Conservation (phyloP, 2,797 vertebrate species). For the Cygnus olor region DNA sequence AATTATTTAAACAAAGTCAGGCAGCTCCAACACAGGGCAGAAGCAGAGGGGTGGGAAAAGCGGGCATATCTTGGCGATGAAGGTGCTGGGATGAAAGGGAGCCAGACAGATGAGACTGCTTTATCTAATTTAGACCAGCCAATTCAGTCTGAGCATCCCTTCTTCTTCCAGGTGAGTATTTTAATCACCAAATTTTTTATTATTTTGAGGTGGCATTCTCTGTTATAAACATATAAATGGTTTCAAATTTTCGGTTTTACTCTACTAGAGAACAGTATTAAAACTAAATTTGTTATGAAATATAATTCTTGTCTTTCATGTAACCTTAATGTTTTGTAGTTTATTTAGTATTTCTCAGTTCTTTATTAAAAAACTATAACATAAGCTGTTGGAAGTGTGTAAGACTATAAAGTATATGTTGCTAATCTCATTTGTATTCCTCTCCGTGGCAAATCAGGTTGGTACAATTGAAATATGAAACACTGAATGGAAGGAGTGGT, state of each 20-base stretch:
- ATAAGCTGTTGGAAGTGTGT: background rate
- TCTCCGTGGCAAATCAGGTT: background rate
- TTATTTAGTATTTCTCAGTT: background rate
- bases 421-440: background rate
- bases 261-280: background rate
- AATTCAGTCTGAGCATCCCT: background rate
- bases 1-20: background rate
- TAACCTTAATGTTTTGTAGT: background rate
- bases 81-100: background rate
- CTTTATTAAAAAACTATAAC: background rate
- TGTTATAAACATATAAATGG: background rate
- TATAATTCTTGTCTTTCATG: background rate
- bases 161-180: background rate
- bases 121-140: background rate
- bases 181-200: background rate
- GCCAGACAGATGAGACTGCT: background rate
- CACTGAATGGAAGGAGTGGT: background rate
- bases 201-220: background rate
- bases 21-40: background rate
- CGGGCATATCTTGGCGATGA: background rate
- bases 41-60: background rate
- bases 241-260: background rate
- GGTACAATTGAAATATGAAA: background rate
- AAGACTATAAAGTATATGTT: background rate
- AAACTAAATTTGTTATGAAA: background rate